These are phyloP conservation scores for Iguana delicatissima DNA, from an alignment of 2,797 vertebrate species.

Conservation along the genomic window DNA sequence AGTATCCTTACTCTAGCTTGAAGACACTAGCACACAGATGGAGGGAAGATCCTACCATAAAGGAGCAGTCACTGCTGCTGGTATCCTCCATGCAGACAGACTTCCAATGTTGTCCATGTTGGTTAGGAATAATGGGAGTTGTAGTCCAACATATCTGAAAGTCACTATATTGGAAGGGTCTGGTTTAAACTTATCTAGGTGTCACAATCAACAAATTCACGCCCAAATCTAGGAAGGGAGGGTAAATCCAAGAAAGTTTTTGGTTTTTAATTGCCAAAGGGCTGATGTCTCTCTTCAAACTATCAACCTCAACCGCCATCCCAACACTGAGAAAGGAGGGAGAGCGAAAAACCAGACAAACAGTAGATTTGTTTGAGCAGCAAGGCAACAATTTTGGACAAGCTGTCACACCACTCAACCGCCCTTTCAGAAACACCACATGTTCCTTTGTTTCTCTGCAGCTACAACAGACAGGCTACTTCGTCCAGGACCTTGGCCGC, in stretches of 20 bases:
- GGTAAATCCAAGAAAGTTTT: not conserved
- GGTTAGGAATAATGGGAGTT: not conserved
- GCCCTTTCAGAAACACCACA: not conserved
- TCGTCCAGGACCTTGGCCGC: not conserved
- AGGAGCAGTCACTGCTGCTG: not conserved
- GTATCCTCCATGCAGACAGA: not conserved
- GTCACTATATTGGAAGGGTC: not conserved
- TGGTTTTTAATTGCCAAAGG: not conserved
- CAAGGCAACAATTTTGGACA: not conserved
- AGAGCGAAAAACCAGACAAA: not conserved
- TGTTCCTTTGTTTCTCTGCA: not conserved
- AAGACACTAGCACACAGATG: not conserved
- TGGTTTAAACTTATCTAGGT: not conserved
- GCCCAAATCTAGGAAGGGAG: not conserved
- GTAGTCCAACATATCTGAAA: not conserved
- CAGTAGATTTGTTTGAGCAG: not conserved
- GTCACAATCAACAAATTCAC: not conserved
- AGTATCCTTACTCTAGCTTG: not conserved
- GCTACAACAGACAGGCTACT: not conserved
- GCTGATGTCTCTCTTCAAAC: not conserved
- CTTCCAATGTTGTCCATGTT: not conserved
- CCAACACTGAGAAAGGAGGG: not conserved
- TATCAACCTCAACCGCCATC: not conserved
- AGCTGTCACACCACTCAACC: too few relatives aligned
- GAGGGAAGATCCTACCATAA: not conserved